Percentiles rank a stretch among this genome's conserved stretches.
Evolutionary conservation across 2,888 invertebrate species (phyloP).

Genomic region (Drosophila subquinaria): DNA sequence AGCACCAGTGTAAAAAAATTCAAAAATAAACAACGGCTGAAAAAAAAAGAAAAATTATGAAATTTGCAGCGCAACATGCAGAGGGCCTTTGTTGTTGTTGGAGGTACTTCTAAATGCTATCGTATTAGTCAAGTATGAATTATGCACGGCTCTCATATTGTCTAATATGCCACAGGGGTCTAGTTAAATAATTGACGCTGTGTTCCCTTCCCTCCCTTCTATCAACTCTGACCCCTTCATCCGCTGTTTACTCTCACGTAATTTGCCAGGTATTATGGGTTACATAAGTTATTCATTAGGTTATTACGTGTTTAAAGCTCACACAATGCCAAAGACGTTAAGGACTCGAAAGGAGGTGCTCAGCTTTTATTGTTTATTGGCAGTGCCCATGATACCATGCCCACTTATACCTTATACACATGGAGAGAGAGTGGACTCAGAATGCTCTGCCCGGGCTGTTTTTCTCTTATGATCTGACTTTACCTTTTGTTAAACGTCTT

Average conservation of each 20-base stretch:
- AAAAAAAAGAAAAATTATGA: conserved; percentile 18
- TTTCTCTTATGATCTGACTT: conserved; percentile 45
- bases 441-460: conserved; percentile 10
- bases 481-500: conserved; percentile 67
- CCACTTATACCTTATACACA: conserved; percentile 5
- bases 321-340: conserved; percentile 53
- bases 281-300: conserved; percentile 73
- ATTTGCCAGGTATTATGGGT: conserved; percentile 62
- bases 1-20: conserved; percentile 41
- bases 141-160: conserved; percentile 60
- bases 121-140: conserved; percentile 60
- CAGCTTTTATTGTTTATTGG: conserved; percentile 74
- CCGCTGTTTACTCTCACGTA: conserved; percentile 41
- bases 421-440: too few species aligned
- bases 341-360: conserved; percentile 54
- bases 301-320: conserved; percentile 78
- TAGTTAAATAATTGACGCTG: conserved; percentile 69
- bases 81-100: background rate
- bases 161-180: conserved; percentile 68
- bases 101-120: conserved; percentile 42
- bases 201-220: background rate
- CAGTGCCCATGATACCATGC: conserved; percentile 43
- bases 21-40: conserved; percentile 9
- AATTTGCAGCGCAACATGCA: conserved; percentile 35
- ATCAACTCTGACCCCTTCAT: background rate